Evolutionary conservation across 2,113 vertebrate genomes (phyloP).

Genomic region (Catharus bicknelli): DNA sequence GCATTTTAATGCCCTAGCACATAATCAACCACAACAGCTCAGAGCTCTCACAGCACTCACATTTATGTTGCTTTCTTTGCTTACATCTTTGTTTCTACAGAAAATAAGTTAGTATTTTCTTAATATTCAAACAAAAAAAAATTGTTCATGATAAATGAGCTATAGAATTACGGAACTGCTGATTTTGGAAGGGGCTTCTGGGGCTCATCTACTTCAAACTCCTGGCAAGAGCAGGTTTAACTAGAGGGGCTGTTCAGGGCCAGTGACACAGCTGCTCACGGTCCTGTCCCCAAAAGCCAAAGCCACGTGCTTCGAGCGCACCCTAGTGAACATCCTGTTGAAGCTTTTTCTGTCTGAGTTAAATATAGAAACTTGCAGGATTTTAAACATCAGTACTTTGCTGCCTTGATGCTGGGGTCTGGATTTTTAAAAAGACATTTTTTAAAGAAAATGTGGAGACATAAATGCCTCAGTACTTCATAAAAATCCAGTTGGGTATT

Average conservation of each 20-base stretch:
- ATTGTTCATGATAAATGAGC: neutral
- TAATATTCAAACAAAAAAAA: neutral
- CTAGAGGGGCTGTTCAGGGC: neutral
- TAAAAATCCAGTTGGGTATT: neutral
- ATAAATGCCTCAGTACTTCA: neutral
- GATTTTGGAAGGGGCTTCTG: neutral
- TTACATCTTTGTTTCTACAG: neutral
- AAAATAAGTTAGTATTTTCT: neutral
- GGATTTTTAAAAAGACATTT: neutral
- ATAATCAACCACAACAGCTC: neutral
- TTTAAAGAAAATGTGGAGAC: neutral
- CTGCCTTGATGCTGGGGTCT: neutral
- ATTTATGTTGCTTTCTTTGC: neutral
- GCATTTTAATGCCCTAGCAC: neutral
- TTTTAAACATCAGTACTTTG: neutral
- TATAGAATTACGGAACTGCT: neutral
- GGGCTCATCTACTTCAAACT: neutral
- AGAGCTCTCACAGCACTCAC: neutral
- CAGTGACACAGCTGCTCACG: neutral
- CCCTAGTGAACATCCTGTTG: neutral
- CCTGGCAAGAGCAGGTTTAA: neutral
- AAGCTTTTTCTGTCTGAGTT: neutral
- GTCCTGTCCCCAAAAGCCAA: accelerated
- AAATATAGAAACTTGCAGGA: too few relatives aligned
- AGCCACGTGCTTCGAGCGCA: neutral